These are phyloP conservation scores for Xenopus tropicalis DNA, from an alignment of 2,113 vertebrate genomes.

Conservation along the genomic window DNA sequence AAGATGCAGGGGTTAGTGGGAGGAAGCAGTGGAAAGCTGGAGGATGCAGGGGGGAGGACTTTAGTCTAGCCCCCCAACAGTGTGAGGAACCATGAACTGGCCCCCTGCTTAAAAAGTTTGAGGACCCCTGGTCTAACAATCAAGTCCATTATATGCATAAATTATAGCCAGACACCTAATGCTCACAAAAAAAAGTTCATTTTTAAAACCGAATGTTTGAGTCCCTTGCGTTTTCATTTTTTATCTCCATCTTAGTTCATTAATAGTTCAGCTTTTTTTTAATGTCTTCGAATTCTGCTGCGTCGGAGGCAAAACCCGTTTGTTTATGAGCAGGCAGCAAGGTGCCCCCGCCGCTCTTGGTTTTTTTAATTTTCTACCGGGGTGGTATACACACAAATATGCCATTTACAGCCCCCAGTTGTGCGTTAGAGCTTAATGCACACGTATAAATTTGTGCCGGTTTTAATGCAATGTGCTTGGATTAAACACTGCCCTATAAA, in stretches of 20 bases:
- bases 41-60: too few species aligned
- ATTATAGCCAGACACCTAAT: too few species aligned
- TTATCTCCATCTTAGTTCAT: neutral
- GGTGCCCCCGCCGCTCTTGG: slow-evolving; percentile 6
- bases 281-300: neutral
- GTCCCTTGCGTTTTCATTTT: neutral
- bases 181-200: too few species aligned
- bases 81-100: too few species aligned
- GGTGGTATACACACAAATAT: slow-evolving; percentile 16
- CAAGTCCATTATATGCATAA: too few species aligned
- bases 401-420: slow-evolving; percentile 27
- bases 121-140: too few species aligned
- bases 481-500: slow-evolving; percentile 50
- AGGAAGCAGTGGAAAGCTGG: too few species aligned
- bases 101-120: too few species aligned
- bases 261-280: neutral
- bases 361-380: slow-evolving; percentile 28
- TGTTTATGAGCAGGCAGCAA: slow-evolving; percentile 1
- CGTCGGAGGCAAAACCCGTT: neutral
- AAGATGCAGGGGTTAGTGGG: too few species aligned
- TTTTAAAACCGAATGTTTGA: too few species aligned
- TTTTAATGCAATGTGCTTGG: slow-evolving; percentile 29
- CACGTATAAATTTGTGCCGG: slow-evolving; percentile 31
- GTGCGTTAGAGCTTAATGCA: slow-evolving; percentile 38
- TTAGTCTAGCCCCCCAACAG: too few species aligned